phyloP scores from a whole-genome alignment of 2,888 invertebrate genomes.

The Agriopis aurantiaria region DNA sequence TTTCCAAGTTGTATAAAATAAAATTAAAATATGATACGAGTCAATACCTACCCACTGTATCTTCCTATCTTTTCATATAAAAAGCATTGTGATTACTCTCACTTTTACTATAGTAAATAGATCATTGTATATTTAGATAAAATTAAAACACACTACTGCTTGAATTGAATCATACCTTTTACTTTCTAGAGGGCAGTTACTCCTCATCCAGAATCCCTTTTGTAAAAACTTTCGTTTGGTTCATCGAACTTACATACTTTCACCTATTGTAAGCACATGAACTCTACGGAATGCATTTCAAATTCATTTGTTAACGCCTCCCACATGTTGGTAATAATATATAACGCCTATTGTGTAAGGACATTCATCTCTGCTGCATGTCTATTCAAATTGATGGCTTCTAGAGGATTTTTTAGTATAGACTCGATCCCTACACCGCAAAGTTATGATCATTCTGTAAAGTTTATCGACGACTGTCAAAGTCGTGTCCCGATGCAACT shows the following conservation, averaged over 20 bases:
- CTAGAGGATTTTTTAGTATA: background rate
- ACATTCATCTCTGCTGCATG: conserved; percentile 41
- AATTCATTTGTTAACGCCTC: conserved; percentile 75
- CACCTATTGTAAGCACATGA: conserved; percentile 78
- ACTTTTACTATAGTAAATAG: too few species aligned
- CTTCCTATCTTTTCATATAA: background rate
- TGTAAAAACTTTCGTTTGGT: conserved; percentile 81
- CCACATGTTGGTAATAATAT: conserved; percentile 58
- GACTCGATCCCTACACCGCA: background rate
- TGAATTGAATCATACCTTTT: conserved; percentile 53
- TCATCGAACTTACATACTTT: conserved; percentile 86
- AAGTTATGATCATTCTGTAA: background rate
- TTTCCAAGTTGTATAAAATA: too few species aligned
- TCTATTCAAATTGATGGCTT: conserved; percentile 16
- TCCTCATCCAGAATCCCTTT: conserved; percentile 65
- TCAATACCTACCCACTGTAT: too few species aligned
- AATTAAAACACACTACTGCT: background rate
- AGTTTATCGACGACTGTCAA: background rate
- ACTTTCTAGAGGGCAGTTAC: conserved; percentile 66
- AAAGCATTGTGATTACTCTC: too few species aligned
- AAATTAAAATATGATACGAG: too few species aligned
- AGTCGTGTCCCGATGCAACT: too few species aligned
- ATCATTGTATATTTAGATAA: background rate
- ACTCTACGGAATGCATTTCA: conserved; percentile 81
- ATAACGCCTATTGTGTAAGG: conserved; percentile 58